Evolutionary conservation across 2,113 vertebrate genomes (phyloP), one percentile per base, ranked within the genome.

Genomic region (Panthera uncia): DNA sequence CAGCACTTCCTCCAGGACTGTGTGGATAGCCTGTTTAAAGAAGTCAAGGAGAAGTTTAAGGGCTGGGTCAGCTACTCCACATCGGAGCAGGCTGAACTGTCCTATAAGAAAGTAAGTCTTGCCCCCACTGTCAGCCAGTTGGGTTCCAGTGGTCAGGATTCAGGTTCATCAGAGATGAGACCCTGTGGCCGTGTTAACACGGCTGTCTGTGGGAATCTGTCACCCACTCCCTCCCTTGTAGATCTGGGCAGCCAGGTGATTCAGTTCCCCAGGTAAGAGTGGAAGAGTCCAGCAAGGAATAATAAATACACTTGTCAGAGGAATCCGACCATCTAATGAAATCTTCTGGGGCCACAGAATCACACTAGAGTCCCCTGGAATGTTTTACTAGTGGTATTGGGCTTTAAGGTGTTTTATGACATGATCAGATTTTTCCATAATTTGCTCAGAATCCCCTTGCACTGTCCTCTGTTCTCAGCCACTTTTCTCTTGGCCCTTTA

Each of bases 41-140:
- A 99, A 94, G 99, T 99, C 92, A 99, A 99, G 80, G 99, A 99
- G 74, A 99, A 99, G 95, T 99, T 99, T 92, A 99, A 99, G 97
- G 99, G 99, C 89, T 99, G 99, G 99, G 99, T 99, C 98, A 99
- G 94, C 98, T 99, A 98, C 83, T 99, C 99, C 0, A 99, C 99
- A 3, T 98, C 98, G 0, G 99, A 99, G 96, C 99, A 98, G 92
- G 99, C 99, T 0, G 99, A 99, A 6, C 98, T 99, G 23, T 98
- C 99, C 15, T 99, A 99, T 91, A 99, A 99, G 97, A 99, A 99
- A 98, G 99, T 99, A 93, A n/a, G 86, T 95, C 16, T 13, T 12
- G 55, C 48, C n/a, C 11, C 82, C 12, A 1, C 12, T 9, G 16
- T 41, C 5, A 0, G 16, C n/a, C 29, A 0, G 5, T 52, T 6